Percentiles rank a stretch among this genome's conserved stretches.
Evolutionary conservation across 2,113 vertebrate genomes (phyloP).

Genomic region (Pterocles burchelli): DNA sequence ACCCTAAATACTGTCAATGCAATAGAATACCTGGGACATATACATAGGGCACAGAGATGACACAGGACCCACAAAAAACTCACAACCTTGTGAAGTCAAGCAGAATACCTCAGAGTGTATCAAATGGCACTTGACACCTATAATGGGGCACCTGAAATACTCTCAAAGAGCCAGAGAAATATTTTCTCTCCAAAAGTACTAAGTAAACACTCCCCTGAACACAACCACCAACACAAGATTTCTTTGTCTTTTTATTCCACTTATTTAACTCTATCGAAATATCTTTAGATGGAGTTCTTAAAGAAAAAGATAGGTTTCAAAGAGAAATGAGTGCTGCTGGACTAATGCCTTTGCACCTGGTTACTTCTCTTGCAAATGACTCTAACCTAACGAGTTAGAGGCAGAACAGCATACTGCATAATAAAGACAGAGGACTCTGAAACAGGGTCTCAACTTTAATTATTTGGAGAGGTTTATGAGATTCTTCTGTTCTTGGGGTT

Average conservation of each 20-base stretch:
- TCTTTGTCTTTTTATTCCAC: neutral
- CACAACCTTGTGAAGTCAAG: neutral
- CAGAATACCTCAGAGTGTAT: neutral
- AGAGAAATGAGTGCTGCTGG: neutral
- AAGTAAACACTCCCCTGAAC: neutral
- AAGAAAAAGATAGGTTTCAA: neutral
- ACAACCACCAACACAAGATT: neutral
- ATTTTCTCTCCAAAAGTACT: neutral
- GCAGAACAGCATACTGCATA: neutral
- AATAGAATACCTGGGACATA: neutral
- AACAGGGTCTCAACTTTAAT: neutral
- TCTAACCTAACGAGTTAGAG: neutral
- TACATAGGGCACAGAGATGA: neutral
- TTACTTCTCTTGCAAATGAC: neutral
- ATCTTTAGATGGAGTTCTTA: neutral
- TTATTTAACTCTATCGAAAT: rapidly evolving
- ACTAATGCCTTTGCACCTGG: neutral
- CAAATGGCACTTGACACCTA: neutral
- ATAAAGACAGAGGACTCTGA: neutral
- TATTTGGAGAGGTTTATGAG: conserved; percentile 26
- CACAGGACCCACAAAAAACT: neutral
- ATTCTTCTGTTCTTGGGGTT: neutral
- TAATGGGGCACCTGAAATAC: neutral
- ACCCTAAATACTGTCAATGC: neutral
- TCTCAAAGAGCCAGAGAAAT: neutral